Conservation (phyloP, 2,888 invertebrate species). For the Aquatica leii region DNA sequence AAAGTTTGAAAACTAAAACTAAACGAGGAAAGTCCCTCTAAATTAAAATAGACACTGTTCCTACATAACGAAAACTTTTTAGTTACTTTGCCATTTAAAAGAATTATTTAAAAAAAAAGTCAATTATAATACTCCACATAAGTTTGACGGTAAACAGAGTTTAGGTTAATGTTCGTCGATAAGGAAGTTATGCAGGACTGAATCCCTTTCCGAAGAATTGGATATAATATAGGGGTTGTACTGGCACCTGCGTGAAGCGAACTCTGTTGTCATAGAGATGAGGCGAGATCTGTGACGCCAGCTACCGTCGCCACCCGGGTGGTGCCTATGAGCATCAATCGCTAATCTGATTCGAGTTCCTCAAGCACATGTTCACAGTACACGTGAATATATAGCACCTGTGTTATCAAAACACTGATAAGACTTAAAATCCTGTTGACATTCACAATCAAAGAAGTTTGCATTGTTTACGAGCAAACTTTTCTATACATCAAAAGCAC, state of each 20-base stretch:
- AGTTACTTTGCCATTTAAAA: slow-evolving; percentile 8
- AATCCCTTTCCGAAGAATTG: slow-evolving; percentile 44
- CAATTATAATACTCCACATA: slow-evolving; percentile 24
- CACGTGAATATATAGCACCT: slow-evolving; percentile 10
- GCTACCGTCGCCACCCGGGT: slow-evolving; percentile 42
- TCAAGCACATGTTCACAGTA: slow-evolving; percentile 24
- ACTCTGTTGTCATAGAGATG: slow-evolving; percentile 53
- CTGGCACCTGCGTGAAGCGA: slow-evolving; percentile 54
- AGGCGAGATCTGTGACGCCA: slow-evolving; percentile 52
- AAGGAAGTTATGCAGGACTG: slow-evolving; percentile 47
- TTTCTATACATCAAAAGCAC: background rate
- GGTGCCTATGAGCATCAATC: slow-evolving; percentile 23
- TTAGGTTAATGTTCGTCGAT: slow-evolving; percentile 35
- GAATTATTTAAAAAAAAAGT: slow-evolving; percentile 16
- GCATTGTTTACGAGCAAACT: slow-evolving; percentile 1
- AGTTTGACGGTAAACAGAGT: slow-evolving; percentile 40
- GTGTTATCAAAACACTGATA: background rate
- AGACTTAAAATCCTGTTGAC: background rate
- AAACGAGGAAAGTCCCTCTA: slow-evolving; percentile 32
- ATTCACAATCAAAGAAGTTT: background rate
- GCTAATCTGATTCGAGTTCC: slow-evolving; percentile 18
- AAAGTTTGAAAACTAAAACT: slow-evolving; percentile 41
- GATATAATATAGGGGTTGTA: slow-evolving; percentile 50
- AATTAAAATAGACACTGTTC: slow-evolving; percentile 6
- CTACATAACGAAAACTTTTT: slow-evolving; percentile 11